Evolutionary conservation across 2,113 vertebrate species (phyloP).

Genomic region (Dascyllus trimaculatus): DNA sequence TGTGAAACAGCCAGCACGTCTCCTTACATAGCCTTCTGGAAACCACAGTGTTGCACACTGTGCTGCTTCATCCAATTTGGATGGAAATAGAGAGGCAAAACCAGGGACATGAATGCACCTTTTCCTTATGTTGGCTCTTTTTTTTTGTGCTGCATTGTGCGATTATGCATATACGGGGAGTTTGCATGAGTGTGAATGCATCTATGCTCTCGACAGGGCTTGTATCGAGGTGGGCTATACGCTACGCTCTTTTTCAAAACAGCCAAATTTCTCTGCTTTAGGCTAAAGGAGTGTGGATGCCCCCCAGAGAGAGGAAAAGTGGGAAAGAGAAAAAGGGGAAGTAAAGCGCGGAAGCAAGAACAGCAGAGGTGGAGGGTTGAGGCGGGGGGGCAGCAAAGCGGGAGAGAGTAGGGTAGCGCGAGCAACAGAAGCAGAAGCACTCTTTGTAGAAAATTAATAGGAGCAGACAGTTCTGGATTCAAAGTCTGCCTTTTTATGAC

Average conservation of each 20-base stretch:
- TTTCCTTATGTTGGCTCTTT: constrained; percentile 41
- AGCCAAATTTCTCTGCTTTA: constrained; percentile 45
- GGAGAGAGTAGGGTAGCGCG: constrained; percentile 31
- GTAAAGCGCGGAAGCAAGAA: constrained; percentile 33
- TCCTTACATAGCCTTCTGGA: constrained; percentile 60
- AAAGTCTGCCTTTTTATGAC: constrained; percentile 79
- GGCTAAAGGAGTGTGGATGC: constrained; percentile 37
- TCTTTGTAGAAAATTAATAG: constrained; percentile 84
- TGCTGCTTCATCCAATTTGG: constrained; percentile 75
- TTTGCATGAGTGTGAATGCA: constrained; percentile 15
- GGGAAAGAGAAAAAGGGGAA: constrained; percentile 41
- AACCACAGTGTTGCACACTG: constrained; percentile 61
- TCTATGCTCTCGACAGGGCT: constrained; percentile 15
- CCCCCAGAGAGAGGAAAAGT: constrained; percentile 59
- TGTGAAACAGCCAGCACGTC: constrained; percentile 66
- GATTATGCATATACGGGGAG: constrained; percentile 30
- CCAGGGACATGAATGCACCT: constrained; percentile 47
- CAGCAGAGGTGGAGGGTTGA: constrained; percentile 45
- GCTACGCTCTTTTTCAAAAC: constrained; percentile 47
- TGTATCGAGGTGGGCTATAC: constrained; percentile 25
- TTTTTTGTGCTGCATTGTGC: constrained; percentile 26
- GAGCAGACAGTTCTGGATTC: constrained; percentile 83
- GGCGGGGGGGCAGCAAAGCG: constrained; percentile 44
- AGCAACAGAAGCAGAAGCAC: constrained; percentile 65
- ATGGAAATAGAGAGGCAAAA: constrained; percentile 60